Base-by-base conservation (phyloP, 2,888 invertebrate species). In the Odontocerum albicorne region DNA sequence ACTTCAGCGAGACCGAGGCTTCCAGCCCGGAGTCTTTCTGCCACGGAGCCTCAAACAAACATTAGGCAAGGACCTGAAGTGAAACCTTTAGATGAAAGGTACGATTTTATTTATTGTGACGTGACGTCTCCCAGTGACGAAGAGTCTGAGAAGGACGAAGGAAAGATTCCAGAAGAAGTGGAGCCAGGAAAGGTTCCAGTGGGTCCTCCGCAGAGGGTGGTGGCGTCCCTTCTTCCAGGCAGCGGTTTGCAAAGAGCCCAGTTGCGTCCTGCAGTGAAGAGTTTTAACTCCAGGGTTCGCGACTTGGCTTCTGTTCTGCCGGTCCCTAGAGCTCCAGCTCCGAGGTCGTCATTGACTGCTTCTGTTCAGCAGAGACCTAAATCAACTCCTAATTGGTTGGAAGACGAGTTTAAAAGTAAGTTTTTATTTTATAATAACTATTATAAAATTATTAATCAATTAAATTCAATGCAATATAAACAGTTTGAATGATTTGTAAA, bases 181-280 rank as follows among this genome's bases (percentile, higher is more conserved):
- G 54, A 49, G 20, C 38, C 45, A 2, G 53, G 40, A 8, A 33
- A 21, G 4, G 32, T 46, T 1, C 21, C n/a, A 10, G 53, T 53
- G 1, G 54, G 49, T 2, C 49, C 55, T 4, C 74, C 76, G 0
- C 73, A 68, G 57, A 69, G 70, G 62, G 76, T 76, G 1, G 65
- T 74, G 38, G 68, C 78, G 0, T 65, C 73, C 0, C 61, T 78
- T 44, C 62, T 77, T 15, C 75, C 75, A 0, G 77, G 78, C 4
- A 76, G 75, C 62, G 76, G 78, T 3, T 65, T 77, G 19, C 77
- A 77, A 52, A 71, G 68, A 58, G 70, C 76, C 3, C 67, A 70
- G 6, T 64, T 75, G 7, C 69, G 72, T 63, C 74, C 77, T 1
- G 66, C 77, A 35, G 63, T 71, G 3, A 65, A 68, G 19, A 67